Conservation (phyloP, 2,113 vertebrate genomes). For the Antigone vipio region DNA sequence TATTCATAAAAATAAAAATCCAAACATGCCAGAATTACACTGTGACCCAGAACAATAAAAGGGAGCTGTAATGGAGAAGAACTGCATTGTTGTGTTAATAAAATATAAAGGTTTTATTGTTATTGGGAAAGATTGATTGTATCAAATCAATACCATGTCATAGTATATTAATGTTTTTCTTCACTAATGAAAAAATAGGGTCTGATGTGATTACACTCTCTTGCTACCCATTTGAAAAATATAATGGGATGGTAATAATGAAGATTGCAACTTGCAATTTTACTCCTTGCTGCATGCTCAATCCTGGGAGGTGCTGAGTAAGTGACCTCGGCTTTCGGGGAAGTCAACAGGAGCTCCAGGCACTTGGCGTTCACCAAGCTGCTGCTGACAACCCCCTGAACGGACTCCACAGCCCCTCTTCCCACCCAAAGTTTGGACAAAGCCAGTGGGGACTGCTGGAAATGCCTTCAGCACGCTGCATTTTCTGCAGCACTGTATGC, state of each 20-base stretch:
- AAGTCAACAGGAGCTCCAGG: not conserved
- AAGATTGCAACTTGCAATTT: constrained; percentile 18
- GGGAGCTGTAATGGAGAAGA: constrained; percentile 27
- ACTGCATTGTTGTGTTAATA: constrained; percentile 64
- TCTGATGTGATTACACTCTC: constrained; percentile 24
- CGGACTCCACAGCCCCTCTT: not conserved
- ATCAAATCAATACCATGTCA: constrained; percentile 64
- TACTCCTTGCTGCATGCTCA: not conserved
- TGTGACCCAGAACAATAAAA: constrained; percentile 53
- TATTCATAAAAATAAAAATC: constrained; percentile 55
- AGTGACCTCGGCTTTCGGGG: not conserved
- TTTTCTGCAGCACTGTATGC: not conserved
- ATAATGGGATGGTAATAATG: constrained; percentile 27
- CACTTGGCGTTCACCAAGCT: not conserved
- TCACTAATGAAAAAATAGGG: constrained; percentile 49
- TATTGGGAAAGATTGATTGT: constrained; percentile 60
- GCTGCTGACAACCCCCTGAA: not conserved
- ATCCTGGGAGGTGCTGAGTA: not conserved
- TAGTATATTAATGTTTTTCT: constrained; percentile 51
- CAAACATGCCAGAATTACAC: constrained; percentile 21
- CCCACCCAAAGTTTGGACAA: not conserved
- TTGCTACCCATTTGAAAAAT: constrained; percentile 21
- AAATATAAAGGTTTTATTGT: constrained; percentile 68
- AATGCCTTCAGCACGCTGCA: not conserved
- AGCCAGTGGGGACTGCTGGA: not conserved